These are phyloP conservation scores for Nasonia oneida DNA, from an alignment of 2,888 invertebrate genomes.

Conservation along the genomic window DNA sequence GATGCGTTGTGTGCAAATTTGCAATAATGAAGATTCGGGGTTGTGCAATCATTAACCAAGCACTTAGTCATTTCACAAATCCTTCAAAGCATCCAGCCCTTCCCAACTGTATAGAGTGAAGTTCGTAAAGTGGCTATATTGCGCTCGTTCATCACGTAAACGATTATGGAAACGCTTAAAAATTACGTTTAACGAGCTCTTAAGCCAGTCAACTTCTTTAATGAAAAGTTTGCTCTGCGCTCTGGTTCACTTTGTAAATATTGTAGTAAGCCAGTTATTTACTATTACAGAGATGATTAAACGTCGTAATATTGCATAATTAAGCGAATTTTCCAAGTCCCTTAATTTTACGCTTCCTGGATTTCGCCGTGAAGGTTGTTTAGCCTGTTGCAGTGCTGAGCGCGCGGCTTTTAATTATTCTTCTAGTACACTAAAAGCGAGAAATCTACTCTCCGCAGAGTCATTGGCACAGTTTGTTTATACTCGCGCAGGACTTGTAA, in stretches of 20 bases:
- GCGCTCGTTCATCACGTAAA: background rate
- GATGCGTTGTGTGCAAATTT: no score
- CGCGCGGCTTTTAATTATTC: background rate
- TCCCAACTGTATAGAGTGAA: background rate
- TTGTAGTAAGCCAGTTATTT: background rate
- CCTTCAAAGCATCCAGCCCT: background rate
- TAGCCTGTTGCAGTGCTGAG: no score
- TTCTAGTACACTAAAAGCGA: background rate
- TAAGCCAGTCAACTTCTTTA: slow-evolving; percentile 12
- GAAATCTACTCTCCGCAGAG: background rate
- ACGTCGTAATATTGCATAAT: background rate
- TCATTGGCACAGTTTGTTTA: background rate
- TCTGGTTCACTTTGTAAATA: background rate
- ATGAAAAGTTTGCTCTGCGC: background rate
- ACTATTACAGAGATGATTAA: background rate
- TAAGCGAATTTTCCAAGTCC: background rate
- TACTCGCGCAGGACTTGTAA: background rate
- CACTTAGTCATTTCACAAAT: background rate
- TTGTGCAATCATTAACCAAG: no score
- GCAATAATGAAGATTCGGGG: no score
- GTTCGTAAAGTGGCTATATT: background rate
- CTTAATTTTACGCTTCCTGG: background rate
- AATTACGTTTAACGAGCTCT: background rate
- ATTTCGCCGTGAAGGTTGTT: background rate
- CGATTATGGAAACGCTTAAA: background rate